Evolutionary conservation across 1,140 invertebrate species (phyloP), one percentile per base, ranked within the genome.

Genomic region (Stegodyphus dumicola): DNA sequence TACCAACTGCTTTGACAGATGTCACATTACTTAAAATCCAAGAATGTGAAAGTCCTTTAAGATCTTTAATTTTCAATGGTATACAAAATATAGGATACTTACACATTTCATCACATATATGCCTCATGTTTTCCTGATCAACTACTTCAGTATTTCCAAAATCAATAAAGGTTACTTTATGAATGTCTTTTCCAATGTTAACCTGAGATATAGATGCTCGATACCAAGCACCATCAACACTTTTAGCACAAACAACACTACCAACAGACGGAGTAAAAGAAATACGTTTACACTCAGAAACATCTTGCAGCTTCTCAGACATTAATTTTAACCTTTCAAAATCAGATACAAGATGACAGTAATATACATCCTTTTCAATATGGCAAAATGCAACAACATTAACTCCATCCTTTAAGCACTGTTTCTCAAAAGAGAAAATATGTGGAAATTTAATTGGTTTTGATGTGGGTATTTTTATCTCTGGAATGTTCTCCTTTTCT

Each of bases 111-210:
- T 53, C 11, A 66, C 49, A 70, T n/a, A 83, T 18, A n/a, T 5
- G 33, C n/a, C 11, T 70, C 3, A 75, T 53, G 67, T 67, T 7
- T 65, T 56, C 13, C 13, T 6, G 7, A 6, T 65, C 53, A 13
- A 80, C 54, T 56, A 18, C 33, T 48, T 75, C 71, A 17, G 60
- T 65, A 52, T 75, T 83, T 17, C 80, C 80, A 75, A 65, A 83
- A 48, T 83, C 80, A 33, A 83, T 17, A 67, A 83, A 83, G 53
- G 33, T 75, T 11, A 75, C 60, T 75, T 83, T 83, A 60, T 33
- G 48, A 17, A 53, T 5, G 15, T 60, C 33, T 33, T 73, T 73
- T 6, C n/a, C 66, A 54, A 33, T 60, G 56, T 60, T 60, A 60
- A 15, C 9, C 56, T 33, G 33, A 3, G 7, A 13, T n/a, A 79